These are phyloP conservation scores for Alca torda DNA, from an alignment of 2,797 vertebrate genomes.

Conservation along the genomic window DNA sequence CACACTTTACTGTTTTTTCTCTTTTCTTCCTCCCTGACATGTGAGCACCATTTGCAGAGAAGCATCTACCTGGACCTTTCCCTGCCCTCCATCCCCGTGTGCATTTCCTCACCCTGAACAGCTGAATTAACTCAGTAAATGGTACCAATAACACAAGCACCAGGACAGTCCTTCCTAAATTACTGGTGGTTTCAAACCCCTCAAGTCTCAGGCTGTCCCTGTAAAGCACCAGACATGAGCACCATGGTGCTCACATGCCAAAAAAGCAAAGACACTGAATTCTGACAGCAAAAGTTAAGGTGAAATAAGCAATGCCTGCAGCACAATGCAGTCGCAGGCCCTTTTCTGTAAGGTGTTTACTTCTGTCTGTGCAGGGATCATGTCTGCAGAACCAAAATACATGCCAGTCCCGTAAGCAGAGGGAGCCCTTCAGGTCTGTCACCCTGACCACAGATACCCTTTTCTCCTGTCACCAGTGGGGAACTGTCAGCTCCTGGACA, in stretches of 20 bases:
- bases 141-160: not conserved
- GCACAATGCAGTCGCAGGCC: not conserved
- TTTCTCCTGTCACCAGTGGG: not conserved
- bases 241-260: not conserved
- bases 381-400: not conserved
- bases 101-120: not conserved
- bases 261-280: not conserved
- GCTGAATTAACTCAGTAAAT: not conserved
- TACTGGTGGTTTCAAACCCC: not conserved
- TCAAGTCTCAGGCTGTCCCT: not conserved
- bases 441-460: not conserved
- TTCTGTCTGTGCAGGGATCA: not conserved
- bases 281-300: not conserved
- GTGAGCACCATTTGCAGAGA: not conserved
- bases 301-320: fast-evolving
- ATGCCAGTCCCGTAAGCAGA: not conserved
- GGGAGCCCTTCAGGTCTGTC: not conserved
- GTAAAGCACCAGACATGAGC: not conserved
- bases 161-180: not conserved
- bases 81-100: not conserved
- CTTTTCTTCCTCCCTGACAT: not conserved
- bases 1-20: not conserved
- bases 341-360: fast-evolving
- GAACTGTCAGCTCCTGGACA: not conserved
- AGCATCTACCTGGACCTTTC: not conserved